These are phyloP conservation scores for Himalopsyche phryganea DNA, from an alignment of 1,140 invertebrate genomes.

Conservation along the genomic window DNA sequence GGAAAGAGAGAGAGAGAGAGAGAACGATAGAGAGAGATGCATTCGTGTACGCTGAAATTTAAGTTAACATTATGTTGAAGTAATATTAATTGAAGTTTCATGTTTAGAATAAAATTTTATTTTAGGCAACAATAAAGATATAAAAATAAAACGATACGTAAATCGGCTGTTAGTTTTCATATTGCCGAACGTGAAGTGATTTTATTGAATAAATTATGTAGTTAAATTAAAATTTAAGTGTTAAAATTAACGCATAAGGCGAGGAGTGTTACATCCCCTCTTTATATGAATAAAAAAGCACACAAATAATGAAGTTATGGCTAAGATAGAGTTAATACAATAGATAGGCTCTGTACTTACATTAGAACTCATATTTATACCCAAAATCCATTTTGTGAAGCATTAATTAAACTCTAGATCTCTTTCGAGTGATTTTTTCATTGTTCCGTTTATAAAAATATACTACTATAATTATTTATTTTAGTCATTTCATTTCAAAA, in stretches of 20 bases:
- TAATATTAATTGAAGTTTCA: conserved; percentile 1
- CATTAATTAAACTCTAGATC: too few species aligned
- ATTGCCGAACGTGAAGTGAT: conserved; percentile 13
- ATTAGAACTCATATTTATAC: not conserved
- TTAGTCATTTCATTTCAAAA: too few species aligned
- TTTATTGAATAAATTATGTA: conserved; percentile 11
- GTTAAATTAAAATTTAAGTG: conserved; percentile 4
- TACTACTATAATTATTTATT: too few species aligned
- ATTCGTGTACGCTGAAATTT: not conserved
- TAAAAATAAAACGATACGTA: conserved; percentile 20
- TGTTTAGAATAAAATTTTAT: conserved; percentile 19
- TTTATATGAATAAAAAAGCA: conserved; percentile 2
- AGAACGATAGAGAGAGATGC: not conserved
- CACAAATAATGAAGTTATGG: conserved; percentile 17
- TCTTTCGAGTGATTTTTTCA: too few species aligned
- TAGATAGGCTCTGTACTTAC: conserved; percentile 20
- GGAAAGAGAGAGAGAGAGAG: not conserved
- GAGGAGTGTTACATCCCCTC: conserved; percentile 1
- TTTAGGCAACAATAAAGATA: conserved; percentile 15
- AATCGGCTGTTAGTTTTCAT: not conserved
- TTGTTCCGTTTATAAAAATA: too few species aligned
- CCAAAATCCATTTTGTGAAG: too few species aligned
- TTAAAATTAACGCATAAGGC: not conserved
- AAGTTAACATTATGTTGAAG: not conserved
- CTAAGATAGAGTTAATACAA: conserved; percentile 14